Evolutionary conservation across 2,888 invertebrate genomes (phyloP), one percentile per base, ranked within the genome.

Genomic region (Heliconius ismenius): DNA sequence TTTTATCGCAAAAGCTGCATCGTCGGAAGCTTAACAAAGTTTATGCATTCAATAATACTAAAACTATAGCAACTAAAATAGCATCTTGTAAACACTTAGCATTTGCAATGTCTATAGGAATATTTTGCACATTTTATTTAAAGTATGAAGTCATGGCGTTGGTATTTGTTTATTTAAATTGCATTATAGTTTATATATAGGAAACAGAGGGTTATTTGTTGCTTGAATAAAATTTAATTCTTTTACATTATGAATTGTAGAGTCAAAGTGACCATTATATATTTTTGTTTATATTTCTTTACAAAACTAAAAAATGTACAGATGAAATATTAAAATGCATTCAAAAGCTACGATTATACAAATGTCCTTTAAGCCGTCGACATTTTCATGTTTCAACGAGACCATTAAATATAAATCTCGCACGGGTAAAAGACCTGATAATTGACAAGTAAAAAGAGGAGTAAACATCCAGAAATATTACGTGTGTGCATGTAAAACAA

Each of bases 401-500:
- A 26, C 54, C 15, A 28, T 75, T 60, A 32, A 58, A 54, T 75
- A 43, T 43, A 69, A 65, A 36, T 36, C 36, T 60, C 69, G 21
- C 58, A 75, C 24, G 26, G 62, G 54, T 49, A 68, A 67, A 43
- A 69, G 69, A 67, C 65, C 74, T 74, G 67, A 54, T 58, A 72
- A 73, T 73, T 73, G 60, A 73, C 73, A 73, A 43, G 73, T 21
- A 63, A 58, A 70, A 54, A 63, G 26, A 26, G n/a, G 63, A 76
- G 63, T 70, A 64, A 76, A 70, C 70, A 70, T 63, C 36, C 26
- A 65, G 64, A 64, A 62, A 54, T 62, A 69, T 63, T 76, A 76
- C 72, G 58, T 65, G 43, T 62, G 58, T 58, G 70, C 24, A 28
- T 69, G 32, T 64, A 54, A 70, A 76, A 83, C 85, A 86, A 86